Evolutionary conservation across 1,140 invertebrate genomes (phyloP), one percentile per base, ranked within the genome.

Genomic region (Tachypleus tridentatus): DNA sequence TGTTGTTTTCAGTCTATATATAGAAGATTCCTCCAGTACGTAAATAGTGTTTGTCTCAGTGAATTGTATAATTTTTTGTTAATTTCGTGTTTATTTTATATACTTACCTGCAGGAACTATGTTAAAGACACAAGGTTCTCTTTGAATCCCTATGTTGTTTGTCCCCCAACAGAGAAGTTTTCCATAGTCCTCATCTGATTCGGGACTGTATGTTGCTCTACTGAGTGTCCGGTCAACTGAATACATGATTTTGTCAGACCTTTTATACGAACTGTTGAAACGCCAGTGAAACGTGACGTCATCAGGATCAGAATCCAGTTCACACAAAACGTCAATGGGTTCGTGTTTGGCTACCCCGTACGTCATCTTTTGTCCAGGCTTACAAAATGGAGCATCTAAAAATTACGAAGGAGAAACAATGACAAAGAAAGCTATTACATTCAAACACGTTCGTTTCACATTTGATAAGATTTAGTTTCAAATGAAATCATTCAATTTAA

Each of bases 51-150:
- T 29, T 29, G 29, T 29, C 29, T 29, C 29, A 29, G 29, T 29
- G 29, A 29, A 29, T 29, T 29, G 29, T 29, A 29, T 29, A 29
- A n/a, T 29, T 29, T 29, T 1, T 29, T 29, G 29, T 2, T 29
- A 29, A 29, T 29, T 29, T 29, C 29, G 29, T 29, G 0, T 29
- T 29, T 29, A 29, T 29, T 29, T 29, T 29, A 29, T 29, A 54
- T 60, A 76, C 76, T 82, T 76, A 93, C 89, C 90, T 73, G 90
- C 89, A 61, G 90, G 87, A 72, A 94, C 91, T 53, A 95, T 89
- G 73, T 93, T 89, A 75, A 88, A 93, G 58, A 91, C 86, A 75
- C 91, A 95, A 10, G 89, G 89, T 52, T 84, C 80, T 62, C 78
- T 78, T 72, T 87, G 85, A 7, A 76, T 74, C 9, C 91, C 91